Base-by-base conservation (phyloP, 2,797 vertebrate genomes). In the Tragelaphus oryx region DNA sequence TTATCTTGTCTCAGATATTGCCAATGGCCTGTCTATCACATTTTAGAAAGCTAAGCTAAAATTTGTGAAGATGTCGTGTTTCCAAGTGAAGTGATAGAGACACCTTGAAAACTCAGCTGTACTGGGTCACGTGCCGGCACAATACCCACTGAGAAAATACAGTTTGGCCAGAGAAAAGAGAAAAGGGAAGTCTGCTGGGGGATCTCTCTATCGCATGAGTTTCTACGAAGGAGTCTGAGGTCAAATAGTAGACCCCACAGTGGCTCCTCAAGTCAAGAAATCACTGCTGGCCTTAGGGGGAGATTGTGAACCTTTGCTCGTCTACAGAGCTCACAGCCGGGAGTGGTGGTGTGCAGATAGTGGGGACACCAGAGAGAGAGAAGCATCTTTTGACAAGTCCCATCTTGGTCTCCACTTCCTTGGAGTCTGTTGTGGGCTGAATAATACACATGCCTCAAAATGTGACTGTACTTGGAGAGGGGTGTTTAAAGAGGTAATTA, bases 401-500 rank as follows among this genome's bases (percentile, higher is more conserved):
- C 33, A 20, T 55, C 37, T 24, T 37, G 6, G 46, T 93, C 26
- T 78, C 48, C 4, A 33, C 18, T 16, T 88, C 74, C 41, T 54
- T 54, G 30, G 37, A 80, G 12, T 54, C 44, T 60, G 8, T 82
- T 33, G 41, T 44, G 57, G 52, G 48, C 37, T 90, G 20, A 76
- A 80, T 44, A 62, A 76, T 26, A 5, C 5, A 1, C 33, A n/a
- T 1, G 14, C 57, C 81, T 82, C 62, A 75, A 9, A 52, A 44
- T 59, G 52, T 74, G 80, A 50, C 60, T 74, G 17, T n/a, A 60
- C 8, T 74, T 74, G 54, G 24, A 71, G 28, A 84, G 20, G 22
- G 46, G 46, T 78, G 28, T 74, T 71, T 89, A 62, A 37, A 74
- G 81, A 85, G 60, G 26, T 48, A 80, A 85, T 60, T 74, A 62